Conservation (phyloP, 2,113 vertebrate genomes). For the Ochotona curzoniae region DNA sequence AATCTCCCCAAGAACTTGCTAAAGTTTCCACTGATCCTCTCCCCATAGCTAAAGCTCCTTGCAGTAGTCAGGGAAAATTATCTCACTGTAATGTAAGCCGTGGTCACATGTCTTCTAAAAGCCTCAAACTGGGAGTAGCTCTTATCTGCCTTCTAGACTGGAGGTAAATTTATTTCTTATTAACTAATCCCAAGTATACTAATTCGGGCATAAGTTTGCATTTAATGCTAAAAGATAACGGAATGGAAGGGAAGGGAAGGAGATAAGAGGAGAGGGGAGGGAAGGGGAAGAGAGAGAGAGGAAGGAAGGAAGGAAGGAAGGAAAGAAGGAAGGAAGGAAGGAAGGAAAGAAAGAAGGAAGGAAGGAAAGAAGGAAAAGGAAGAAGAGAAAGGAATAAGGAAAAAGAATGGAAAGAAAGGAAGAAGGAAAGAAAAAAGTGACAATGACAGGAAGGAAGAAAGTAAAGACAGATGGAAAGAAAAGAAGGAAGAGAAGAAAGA, state of each 20-base stretch:
- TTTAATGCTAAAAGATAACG: background rate
- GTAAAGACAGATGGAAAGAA: too few species aligned
- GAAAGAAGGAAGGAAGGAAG: background rate
- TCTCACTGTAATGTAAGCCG: background rate
- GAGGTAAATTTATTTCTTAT: background rate
- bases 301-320: too few species aligned
- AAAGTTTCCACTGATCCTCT: background rate
- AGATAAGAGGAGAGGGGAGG: too few species aligned
- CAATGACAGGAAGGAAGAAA: too few species aligned
- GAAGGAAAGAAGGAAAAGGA: too few species aligned
- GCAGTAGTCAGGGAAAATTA: background rate
- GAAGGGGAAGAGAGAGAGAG: too few species aligned
- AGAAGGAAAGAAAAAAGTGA: too few species aligned
- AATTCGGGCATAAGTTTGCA: background rate
- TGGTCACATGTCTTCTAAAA: background rate
- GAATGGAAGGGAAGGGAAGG: too few species aligned
- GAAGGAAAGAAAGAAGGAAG: too few species aligned
- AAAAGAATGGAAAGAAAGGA: too few species aligned
- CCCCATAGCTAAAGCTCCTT: background rate
- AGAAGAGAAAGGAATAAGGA: background rate
- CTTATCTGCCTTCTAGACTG: background rate
- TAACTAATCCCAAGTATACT: background rate
- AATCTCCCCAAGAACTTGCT: background rate
- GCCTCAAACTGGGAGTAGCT: background rate
- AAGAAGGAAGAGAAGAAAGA: too few species aligned